These are phyloP conservation scores for Toxotes chatareus DNA, from an alignment of 2,113 vertebrate genomes.

Conservation along the genomic window DNA sequence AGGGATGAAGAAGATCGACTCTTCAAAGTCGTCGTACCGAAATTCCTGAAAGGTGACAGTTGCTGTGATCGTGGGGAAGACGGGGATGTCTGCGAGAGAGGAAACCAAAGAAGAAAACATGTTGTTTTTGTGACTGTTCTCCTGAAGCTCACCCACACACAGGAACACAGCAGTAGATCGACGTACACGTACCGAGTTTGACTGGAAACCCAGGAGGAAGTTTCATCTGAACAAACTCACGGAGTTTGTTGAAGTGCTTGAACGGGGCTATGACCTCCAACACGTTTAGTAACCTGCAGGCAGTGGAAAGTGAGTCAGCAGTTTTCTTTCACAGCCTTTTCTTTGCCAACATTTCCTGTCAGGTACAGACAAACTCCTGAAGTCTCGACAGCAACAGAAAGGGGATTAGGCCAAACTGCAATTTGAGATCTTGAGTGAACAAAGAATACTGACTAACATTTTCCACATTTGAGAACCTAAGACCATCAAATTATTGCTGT, in stretches of 20 bases:
- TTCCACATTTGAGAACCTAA: neutral
- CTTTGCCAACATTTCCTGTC: neutral
- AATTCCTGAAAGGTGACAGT: conserved; percentile 99
- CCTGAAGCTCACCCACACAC: conserved; percentile 1
- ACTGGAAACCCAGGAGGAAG: conserved; percentile 97
- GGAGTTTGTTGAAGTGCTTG: conserved; percentile 99
- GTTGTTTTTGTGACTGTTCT: neutral
- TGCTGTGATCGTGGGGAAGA: conserved; percentile 98
- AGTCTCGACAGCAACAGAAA: neutral
- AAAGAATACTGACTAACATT: neutral
- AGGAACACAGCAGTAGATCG: neutral
- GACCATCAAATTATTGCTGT: neutral
- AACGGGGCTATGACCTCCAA: conserved; percentile 97
- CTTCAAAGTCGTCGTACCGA: conserved; percentile 91
- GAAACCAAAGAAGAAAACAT: neutral
- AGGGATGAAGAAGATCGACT: conserved; percentile 92
- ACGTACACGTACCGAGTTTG: conserved; percentile 89
- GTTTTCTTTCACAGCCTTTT: neutral
- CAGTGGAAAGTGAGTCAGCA: conserved; percentile 14
- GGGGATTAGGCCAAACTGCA: neutral
- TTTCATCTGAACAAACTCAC: conserved; percentile 99
- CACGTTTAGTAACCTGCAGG: conserved; percentile 93
- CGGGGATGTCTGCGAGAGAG: conserved; percentile 89
- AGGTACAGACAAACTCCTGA: neutral
- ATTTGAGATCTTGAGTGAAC: neutral